Evolutionary conservation across 2,888 invertebrate genomes (phyloP), one percentile per base, ranked within the genome.

Genomic region (Drosophila mulleri): DNA sequence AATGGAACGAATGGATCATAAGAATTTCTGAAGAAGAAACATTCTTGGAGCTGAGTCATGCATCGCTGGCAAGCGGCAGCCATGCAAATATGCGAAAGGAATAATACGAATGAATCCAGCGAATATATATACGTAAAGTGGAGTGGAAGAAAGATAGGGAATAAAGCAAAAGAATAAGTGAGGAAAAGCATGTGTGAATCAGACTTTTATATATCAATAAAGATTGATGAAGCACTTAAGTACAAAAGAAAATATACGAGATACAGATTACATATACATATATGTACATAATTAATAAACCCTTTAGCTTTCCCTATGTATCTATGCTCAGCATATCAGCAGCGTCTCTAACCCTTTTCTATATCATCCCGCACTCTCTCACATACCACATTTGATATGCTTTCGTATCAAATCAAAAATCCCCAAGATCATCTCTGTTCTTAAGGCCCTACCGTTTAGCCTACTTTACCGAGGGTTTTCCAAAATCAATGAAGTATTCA

Each of bases 21-120:
- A 39, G 32, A 70, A 26, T 37, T 70, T 39, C 50, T 18, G 1
- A 70, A 23, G 56, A 29, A 32, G n/a, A 41, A 44, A 32, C 8
- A 48, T 53, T 61, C 56, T 44, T 42, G 18, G 16, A 42, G 47
- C 47, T 72, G 76, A 76, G 72, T 77, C 67, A 80, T 77, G 77
- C 81, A 59, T 56, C 63, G 77, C 58, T 76, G 58, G 57, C 47
- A 60, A 65, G 63, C 52, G 18, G 18, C 70, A 75, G 69, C 62
- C 61, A 57, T 63, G 60, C 76, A 69, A 67, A 20, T 29, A 45
- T 45, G 23, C 1, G 2, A 4, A 26, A 32, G 35, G 7, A 62
- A 9, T 12, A 8, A n/a, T 47, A 14, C 7, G 26, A 59, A 47
- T 26, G 26, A 59, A 47, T 26, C 47, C 18, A 26, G 2, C 9